phyloP scores from a whole-genome alignment of 1,140 invertebrate genomes.

The Parapsyche elsis region DNA sequence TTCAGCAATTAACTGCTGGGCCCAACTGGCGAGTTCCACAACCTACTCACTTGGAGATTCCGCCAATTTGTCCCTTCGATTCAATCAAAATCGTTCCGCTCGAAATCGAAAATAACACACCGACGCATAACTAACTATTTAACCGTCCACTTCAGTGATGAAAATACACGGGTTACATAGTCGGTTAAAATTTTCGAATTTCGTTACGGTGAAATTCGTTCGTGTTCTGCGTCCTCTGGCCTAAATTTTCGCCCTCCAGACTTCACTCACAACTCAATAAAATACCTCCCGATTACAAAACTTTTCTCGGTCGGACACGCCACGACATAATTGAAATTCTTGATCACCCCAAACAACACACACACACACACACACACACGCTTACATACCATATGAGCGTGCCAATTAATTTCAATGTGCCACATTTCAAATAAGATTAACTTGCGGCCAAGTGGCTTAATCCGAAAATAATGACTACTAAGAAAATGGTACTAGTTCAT shows the following conservation, averaged over 20 bases:
- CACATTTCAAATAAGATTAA: constrained; percentile 3
- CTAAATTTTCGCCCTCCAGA: background rate
- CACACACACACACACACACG: background rate
- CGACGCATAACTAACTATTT: too few species aligned
- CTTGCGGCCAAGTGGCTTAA: constrained; percentile 19
- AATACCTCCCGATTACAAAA: constrained; percentile 15
- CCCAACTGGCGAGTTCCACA: background rate
- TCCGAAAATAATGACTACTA: constrained; percentile 30
- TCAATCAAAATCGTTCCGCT: too few species aligned
- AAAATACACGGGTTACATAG: too few species aligned
- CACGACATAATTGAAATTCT: constrained; percentile 21
- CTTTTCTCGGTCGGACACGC: constrained; percentile 14
- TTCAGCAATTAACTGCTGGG: constrained; percentile 38
- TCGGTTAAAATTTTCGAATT: too few species aligned
- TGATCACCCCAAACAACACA: background rate
- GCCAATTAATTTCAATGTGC: constrained; percentile 22
- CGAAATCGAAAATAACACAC: too few species aligned
- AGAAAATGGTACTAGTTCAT: background rate
- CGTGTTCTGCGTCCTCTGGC: too few species aligned
- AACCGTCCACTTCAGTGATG: too few species aligned
- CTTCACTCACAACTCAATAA: background rate
- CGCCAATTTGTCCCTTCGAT: too few species aligned
- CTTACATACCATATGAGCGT: background rate
- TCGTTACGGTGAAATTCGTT: too few species aligned
- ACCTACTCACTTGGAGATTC: too few species aligned